Evolutionary conservation across 2,888 invertebrate species (phyloP).

Genomic region (Gonocerus acuteangulatus): DNA sequence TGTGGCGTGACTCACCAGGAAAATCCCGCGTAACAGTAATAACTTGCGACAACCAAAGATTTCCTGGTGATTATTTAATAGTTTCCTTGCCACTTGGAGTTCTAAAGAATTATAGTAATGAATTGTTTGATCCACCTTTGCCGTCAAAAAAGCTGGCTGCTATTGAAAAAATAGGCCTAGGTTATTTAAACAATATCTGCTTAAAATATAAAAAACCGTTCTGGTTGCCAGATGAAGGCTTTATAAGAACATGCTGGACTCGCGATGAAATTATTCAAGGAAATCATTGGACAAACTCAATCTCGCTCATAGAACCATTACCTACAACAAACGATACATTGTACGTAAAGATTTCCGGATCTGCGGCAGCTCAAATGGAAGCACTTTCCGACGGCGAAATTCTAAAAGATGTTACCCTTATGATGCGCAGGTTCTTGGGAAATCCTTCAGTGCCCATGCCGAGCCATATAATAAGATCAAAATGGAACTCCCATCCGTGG

Average conservation of each 20-base stretch:
- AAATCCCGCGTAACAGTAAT: slow-evolving; percentile 54
- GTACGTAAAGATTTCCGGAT: slow-evolving; percentile 53
- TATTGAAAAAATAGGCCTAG: slow-evolving; percentile 58
- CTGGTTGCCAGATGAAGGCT: slow-evolving; percentile 62
- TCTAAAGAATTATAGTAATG: slow-evolving; percentile 63
- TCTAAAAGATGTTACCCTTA: background rate
- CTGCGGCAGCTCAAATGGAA: slow-evolving; percentile 29
- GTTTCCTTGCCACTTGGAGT: slow-evolving; percentile 71
- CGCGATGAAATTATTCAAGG: slow-evolving; percentile 54
- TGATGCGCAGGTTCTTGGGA: slow-evolving; percentile 25
- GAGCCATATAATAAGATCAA: slow-evolving; percentile 38
- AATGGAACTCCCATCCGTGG: slow-evolving; percentile 41
- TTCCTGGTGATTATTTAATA: slow-evolving; percentile 67
- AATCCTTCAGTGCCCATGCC: slow-evolving; percentile 36
- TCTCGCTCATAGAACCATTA: slow-evolving; percentile 63
- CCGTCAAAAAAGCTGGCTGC: slow-evolving; percentile 63
- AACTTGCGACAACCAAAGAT: slow-evolving; percentile 62
- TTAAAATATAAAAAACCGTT: slow-evolving; percentile 67
- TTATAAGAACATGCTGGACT: slow-evolving; percentile 53
- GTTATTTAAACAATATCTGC: slow-evolving; percentile 68
- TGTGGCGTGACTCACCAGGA: slow-evolving; percentile 49
- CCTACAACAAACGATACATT: slow-evolving; percentile 64
- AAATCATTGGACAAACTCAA: slow-evolving; percentile 61
- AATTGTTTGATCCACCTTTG: slow-evolving; percentile 63
- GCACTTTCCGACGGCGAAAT: slow-evolving; percentile 6